Evolutionary conservation across 2,888 invertebrate species (phyloP).

Genomic region (Drymonia ruficornis): DNA sequence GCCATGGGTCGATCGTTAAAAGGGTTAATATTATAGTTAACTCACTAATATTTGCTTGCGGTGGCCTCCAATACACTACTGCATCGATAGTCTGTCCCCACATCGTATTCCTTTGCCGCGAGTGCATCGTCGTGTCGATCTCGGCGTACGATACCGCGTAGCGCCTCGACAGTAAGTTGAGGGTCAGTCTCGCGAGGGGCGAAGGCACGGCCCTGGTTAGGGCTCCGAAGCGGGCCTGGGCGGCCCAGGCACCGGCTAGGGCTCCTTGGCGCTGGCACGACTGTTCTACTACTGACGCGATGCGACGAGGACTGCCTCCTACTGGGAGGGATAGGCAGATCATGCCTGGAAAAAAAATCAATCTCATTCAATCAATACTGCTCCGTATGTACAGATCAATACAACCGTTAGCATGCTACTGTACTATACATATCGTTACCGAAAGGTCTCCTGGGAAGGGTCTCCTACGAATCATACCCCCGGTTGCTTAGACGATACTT

Average conservation of each 20-base stretch:
- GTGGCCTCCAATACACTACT: conserved; percentile 89
- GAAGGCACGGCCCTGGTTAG: conserved; percentile 87
- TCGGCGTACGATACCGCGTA: conserved; percentile 88
- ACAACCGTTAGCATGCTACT: too few species aligned
- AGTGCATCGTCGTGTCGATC: conserved; percentile 69
- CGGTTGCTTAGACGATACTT: too few species aligned
- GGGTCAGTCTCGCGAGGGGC: conserved; percentile 71
- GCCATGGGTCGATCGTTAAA: too few species aligned
- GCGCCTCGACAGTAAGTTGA: conserved; percentile 87
- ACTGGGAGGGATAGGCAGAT: conserved; percentile 87
- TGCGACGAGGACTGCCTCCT: conserved; percentile 71
- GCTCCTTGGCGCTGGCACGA: conserved; percentile 78
- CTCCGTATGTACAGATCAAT: too few species aligned
- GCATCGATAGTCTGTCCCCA: conserved; percentile 88
- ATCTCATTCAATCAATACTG: too few species aligned
- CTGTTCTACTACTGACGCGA: conserved; percentile 57
- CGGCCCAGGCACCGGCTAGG: conserved; percentile 81
- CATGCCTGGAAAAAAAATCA: conserved; percentile 77
- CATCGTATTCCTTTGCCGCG: conserved; percentile 77
- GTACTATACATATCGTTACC: too few species aligned
- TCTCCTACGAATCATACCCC: too few species aligned
- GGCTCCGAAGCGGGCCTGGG: conserved; percentile 78
- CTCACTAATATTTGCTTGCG: conserved; percentile 91
- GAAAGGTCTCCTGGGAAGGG: too few species aligned
- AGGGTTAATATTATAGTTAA: conserved; percentile 27